Base-by-base conservation (phyloP, 2,113 vertebrate species). In the Silurus meridionalis region DNA sequence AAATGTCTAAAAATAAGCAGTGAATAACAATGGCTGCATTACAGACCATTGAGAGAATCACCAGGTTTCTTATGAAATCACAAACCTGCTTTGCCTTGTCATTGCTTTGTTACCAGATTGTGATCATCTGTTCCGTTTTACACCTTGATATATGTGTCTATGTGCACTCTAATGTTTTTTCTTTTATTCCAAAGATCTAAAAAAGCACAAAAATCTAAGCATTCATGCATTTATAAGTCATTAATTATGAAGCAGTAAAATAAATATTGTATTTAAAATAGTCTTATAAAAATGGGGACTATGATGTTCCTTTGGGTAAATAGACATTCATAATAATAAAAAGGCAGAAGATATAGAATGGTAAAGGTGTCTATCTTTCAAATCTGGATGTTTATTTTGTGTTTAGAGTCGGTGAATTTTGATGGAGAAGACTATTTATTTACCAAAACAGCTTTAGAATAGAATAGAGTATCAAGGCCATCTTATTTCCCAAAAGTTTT, bases 401-500 rank as follows among this genome's bases (percentile, higher is more conserved):
- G 61, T 23, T 10, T 80, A 75, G 57, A 84, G 83, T 53, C 53
- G 83, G 15, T 85, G 57, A 74, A 82, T 85, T 58, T 82, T 50
- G 67, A 88, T 66, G 46, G 85, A 86, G 57, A 57, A 53, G 13
- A 4, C 37, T 25, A 63, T 87, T 84, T 81, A 60, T 84, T 69
- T 58, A 71, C 25, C 19, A 88, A 83, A 85, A 72, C 71, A 3
- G 55, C 19, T 21, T 55, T 50, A 83, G 81, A 83, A 25, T 37
- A 48, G 46, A 52, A 37, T 57, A 37, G 17, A 48, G 14, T 75
- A 82, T 46, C 25, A 80, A 48, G n/a, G 6, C 25, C 48, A 58
- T 86, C 71, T 86, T 86, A 67, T 72, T 86, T 69, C 63, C 53
- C 63, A 63, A 58, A 88, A 80, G 78, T 25, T 63, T 79, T 17